Base-by-base conservation (phyloP, 2,113 vertebrate genomes). In the Petrocephalus microphthalmus region DNA sequence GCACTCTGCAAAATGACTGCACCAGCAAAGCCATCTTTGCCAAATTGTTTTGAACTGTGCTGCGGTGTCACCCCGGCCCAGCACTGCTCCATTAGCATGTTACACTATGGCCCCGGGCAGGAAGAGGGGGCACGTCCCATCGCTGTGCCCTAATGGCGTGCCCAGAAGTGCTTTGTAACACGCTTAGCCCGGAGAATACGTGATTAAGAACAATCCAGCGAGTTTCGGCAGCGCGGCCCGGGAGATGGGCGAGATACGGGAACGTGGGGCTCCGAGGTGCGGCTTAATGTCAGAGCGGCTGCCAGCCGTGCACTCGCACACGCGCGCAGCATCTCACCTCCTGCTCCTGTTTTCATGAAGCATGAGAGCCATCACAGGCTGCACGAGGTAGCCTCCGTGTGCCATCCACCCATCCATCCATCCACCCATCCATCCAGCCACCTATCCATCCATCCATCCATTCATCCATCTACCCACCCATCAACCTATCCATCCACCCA, bases 51-150 rank as follows among this genome's bases (percentile, higher is more conserved):
- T 54, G 25, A 85, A 54, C 84, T 56, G 8, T 1, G 1, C 25
- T 54, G 37, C 7, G 45, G 37, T 85, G 84, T 85, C 51, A 54
- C 51, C n/a, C 51, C 37, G 29, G 3, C 25, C 25, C 22, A 49
- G 0, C 0, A 0, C 52, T 67, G 33, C 67, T 87, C 47, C 67
- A 53, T 87, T 81, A 87, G 19, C 67, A 78, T 53, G n/a, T 81
- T 81, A 88, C 19, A 88, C 25, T 81, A 52, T 87, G 86, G 49
- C 86, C 60, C 45, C 29, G 29, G 49, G 54, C 49, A 87, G 45
- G 47, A 87, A 87, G 37, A 42, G 22, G 25, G 25, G 52, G 25
- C 52, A 54, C 37, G 49, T 83, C 45, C 11, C 81, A 8, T 22
- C 81, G 20, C 0, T 22, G 42, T 47, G 42, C 33, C 15, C 19